These are phyloP conservation scores for Epiblema foenella DNA, from an alignment of 2,888 invertebrate genomes.

Conservation along the genomic window DNA sequence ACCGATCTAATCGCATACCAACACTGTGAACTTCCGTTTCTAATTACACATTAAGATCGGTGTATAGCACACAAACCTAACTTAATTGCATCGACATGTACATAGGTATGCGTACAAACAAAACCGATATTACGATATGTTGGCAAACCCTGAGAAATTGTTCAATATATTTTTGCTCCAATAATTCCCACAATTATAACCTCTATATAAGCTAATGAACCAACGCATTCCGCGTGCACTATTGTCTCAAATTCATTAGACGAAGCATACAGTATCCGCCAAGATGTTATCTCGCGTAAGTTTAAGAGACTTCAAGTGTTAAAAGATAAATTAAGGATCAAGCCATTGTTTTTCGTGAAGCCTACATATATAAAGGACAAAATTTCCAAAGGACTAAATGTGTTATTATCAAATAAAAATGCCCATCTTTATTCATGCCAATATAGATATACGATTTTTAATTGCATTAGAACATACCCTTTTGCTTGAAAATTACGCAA, in stretches of 20 bases:
- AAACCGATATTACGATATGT: constrained; percentile 68
- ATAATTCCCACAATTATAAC: constrained; percentile 82
- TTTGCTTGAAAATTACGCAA: too few species aligned
- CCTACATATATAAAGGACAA: too few species aligned
- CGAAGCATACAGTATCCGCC: constrained; percentile 49
- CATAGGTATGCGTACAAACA: constrained; percentile 44
- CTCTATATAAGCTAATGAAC: constrained; percentile 78
- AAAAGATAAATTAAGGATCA: neutral
- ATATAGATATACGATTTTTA: too few species aligned
- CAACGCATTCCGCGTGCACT: constrained; percentile 58
- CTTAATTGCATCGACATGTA: constrained; percentile 44
- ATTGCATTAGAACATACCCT: too few species aligned
- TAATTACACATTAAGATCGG: constrained; percentile 20
- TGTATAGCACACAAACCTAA: constrained; percentile 38
- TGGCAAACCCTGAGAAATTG: constrained; percentile 78
- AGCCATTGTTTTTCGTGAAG: too few species aligned
- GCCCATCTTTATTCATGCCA: too few species aligned
- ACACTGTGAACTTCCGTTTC: constrained; percentile 9
- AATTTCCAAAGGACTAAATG: too few species aligned
- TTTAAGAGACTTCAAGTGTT: constrained; percentile 45
- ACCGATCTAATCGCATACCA: constrained; percentile 38
- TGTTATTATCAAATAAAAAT: too few species aligned
- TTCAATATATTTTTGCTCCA: constrained; percentile 81
- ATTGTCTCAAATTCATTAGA: constrained; percentile 59
- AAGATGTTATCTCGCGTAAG: constrained; percentile 72